A percentile compares a stretch with the other conserved stretches of the same genome.
Evolutionary conservation across 2,888 invertebrate species (phyloP).

Genomic region (Onthophagus sagittarius): DNA sequence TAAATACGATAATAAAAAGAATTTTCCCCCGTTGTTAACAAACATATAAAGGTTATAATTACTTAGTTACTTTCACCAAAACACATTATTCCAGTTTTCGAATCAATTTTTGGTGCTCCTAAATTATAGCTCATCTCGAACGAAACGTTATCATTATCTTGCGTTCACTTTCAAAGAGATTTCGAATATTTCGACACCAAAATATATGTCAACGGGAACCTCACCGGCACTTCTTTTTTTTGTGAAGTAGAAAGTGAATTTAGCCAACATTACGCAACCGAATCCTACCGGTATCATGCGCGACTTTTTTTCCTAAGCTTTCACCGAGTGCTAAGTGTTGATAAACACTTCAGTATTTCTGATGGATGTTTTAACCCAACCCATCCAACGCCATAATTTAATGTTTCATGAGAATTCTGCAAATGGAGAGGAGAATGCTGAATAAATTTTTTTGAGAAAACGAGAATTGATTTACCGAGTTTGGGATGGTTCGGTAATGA

Average conservation of each 20-base stretch:
- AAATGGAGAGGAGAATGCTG: not conserved
- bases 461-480: not conserved
- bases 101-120: not conserved
- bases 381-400: not conserved
- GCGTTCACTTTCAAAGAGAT: not conserved
- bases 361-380: not conserved
- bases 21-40: too few species aligned
- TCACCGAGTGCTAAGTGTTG: slow-evolving; percentile 4
- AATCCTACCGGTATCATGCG: slow-evolving; percentile 6
- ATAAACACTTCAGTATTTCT: not conserved
- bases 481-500: slow-evolving; percentile 28
- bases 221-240: not conserved
- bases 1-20: too few species aligned
- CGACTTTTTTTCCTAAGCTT: slow-evolving; percentile 10
- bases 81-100: too few species aligned
- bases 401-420: not conserved
- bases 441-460: not conserved
- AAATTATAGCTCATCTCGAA: not conserved
- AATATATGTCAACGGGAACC: not conserved
- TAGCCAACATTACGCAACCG: slow-evolving; percentile 8
- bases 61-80: too few species aligned
- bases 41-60: too few species aligned
- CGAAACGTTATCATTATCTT: not conserved
- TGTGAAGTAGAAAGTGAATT: slow-evolving; percentile 6
- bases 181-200: not conserved